These are phyloP conservation scores for Ceratina calcarata DNA, from an alignment of 1,140 invertebrate species.

Conservation along the genomic window DNA sequence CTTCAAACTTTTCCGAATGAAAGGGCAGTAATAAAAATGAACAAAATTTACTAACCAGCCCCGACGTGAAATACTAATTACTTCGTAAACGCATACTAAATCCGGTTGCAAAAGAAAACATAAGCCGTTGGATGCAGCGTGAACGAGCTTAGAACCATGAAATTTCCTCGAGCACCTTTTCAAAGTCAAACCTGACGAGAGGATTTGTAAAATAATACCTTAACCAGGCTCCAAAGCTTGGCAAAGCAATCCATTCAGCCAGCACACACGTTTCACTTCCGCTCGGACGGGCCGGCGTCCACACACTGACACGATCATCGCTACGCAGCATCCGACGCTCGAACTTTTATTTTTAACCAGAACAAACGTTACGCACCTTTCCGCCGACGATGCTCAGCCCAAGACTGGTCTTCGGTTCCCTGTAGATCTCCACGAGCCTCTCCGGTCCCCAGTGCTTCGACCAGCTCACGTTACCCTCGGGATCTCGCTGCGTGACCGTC, in stretches of 20 bases:
- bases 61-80: too few relatives aligned
- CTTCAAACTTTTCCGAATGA: too few relatives aligned
- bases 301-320: neutral
- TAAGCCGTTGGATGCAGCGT: too few relatives aligned
- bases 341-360: conserved; percentile 26
- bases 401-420: conserved; percentile 88
- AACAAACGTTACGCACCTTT: conserved; percentile 83
- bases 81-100: too few relatives aligned
- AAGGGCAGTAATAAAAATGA: too few relatives aligned
- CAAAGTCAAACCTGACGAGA: too few relatives aligned
- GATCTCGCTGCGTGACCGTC: conserved; percentile 79
- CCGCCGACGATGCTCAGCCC: conserved; percentile 99
- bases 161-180: too few relatives aligned
- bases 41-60: too few relatives aligned
- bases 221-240: neutral
- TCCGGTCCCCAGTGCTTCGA: conserved; percentile 94
- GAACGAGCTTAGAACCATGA: too few relatives aligned
- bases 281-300: neutral
- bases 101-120: too few relatives aligned
- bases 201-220: neutral
- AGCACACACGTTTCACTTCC: neutral
- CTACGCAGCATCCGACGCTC: too few relatives aligned
- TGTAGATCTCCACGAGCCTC: conserved; percentile 86
- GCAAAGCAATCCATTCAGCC: neutral
- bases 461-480: conserved; percentile 78